Conservation (phyloP, 35 echinoderm and acorn worm species). For the Ophioderma brevispina region DNA sequence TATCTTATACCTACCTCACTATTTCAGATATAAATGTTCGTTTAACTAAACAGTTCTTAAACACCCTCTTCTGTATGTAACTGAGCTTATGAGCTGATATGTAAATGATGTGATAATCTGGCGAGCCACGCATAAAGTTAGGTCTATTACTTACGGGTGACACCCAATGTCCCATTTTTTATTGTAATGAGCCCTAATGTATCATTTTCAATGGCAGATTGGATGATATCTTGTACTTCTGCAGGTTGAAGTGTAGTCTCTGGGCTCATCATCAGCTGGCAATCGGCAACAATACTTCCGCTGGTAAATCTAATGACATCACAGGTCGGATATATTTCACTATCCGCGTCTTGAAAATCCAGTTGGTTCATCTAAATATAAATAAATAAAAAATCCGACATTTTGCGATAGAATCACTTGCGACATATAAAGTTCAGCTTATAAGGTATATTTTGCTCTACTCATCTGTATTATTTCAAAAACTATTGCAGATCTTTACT, state of each 20-base stretch:
- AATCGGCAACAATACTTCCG: not conserved
- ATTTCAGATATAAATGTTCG: too few relatives aligned
- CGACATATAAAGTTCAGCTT: too few relatives aligned
- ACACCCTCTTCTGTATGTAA: too few relatives aligned
- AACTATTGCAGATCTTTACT: too few relatives aligned
- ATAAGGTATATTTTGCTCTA: too few relatives aligned
- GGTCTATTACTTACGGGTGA: not conserved
- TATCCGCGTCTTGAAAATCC: not conserved
- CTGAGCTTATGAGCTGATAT: too few relatives aligned
- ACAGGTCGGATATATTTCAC: not conserved
- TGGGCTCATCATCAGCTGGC: not conserved
- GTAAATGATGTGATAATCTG: too few relatives aligned
- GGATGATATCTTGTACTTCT: not conserved
- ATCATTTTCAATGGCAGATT: not conserved
- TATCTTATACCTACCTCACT: too few relatives aligned
- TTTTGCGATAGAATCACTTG: too few relatives aligned
- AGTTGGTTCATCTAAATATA: not conserved
- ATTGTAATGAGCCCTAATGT: not conserved
- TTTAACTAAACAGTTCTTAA: too few relatives aligned
- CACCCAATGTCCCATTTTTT: not conserved
- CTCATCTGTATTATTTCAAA: too few relatives aligned
- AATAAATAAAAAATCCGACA: not conserved
- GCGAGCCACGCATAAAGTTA: too few relatives aligned
- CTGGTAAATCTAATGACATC: not conserved
- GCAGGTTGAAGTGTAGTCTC: not conserved